Percentiles rank a stretch among this genome's conserved stretches.
Conservation (phyloP, 2,888 invertebrate genomes). For the Thumatha senex region DNA sequence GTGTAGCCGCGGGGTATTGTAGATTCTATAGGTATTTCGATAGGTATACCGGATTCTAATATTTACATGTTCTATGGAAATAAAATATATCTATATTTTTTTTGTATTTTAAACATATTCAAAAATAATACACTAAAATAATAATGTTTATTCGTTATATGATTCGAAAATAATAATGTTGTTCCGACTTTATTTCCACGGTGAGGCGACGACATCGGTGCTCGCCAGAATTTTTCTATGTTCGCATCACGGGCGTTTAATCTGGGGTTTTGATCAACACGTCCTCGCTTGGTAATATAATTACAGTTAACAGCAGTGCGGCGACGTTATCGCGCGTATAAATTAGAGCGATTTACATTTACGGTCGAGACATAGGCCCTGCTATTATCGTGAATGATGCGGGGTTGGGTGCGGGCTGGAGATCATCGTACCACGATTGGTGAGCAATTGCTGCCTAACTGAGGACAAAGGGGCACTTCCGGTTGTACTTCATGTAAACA, state of each 20-base stretch:
- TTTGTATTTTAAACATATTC: conserved; percentile 16
- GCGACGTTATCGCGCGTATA: conserved; percentile 82
- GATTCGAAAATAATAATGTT: conserved; percentile 33
- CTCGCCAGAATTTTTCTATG: conserved; percentile 56
- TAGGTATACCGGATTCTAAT: too few relatives aligned
- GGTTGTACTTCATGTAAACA: conserved; percentile 6
- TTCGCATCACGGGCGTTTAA: conserved; percentile 67
- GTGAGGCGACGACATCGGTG: conserved; percentile 30
- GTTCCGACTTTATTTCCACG: conserved; percentile 37
- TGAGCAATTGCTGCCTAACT: conserved; percentile 33
- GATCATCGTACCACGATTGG: conserved; percentile 56
- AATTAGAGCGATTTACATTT: conserved; percentile 83
- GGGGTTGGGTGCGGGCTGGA: conserved; percentile 66
- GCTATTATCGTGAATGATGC: conserved; percentile 79
- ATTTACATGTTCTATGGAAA: too few relatives aligned
- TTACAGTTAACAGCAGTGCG: conserved; percentile 82
- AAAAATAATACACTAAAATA: conserved; percentile 15
- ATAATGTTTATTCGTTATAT: too few relatives aligned
- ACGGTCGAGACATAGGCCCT: conserved; percentile 74
- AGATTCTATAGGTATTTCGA: too few relatives aligned
- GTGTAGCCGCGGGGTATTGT: too few relatives aligned
- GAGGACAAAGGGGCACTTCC: conserved; percentile 14
- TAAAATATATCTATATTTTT: too few relatives aligned
- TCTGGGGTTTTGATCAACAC: conserved; percentile 81
- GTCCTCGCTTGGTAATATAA: conserved; percentile 82